Evolutionary conservation across 2,888 invertebrate genomes (phyloP).

Genomic region (Hirtodrosophila histrioides): DNA sequence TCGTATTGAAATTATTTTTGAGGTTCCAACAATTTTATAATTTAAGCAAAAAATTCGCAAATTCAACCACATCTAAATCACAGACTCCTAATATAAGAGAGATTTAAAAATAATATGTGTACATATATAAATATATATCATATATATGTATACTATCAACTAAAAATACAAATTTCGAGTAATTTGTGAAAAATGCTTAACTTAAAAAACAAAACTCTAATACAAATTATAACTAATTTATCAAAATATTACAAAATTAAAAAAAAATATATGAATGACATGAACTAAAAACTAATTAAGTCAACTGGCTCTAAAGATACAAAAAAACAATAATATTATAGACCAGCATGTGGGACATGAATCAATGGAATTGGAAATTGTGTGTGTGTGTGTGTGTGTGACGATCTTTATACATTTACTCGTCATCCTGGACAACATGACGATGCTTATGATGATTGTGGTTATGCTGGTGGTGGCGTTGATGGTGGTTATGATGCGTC

Average conservation of each 20-base stretch:
- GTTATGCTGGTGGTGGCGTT: conserved; percentile 54
- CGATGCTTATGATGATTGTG: conserved; percentile 66
- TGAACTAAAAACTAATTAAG: conserved; percentile 69
- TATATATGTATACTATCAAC: conserved; percentile 41
- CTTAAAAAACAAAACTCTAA: conserved; percentile 52
- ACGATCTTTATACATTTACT: conserved; percentile 30
- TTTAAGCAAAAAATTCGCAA: conserved; percentile 60
- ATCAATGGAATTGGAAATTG: conserved; percentile 24
- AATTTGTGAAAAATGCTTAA: conserved; percentile 52
- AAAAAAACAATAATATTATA: conserved; percentile 55
- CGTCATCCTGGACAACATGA: conserved; percentile 46
- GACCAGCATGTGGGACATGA: conserved; percentile 51
- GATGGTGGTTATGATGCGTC: conserved; percentile 41
- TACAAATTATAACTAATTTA: conserved; percentile 34
- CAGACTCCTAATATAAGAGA: conserved; percentile 81
- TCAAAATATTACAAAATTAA: conserved; percentile 24
- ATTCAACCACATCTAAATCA: conserved; percentile 83
- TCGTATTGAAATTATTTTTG: conserved; percentile 61
- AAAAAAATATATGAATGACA: conserved; percentile 42
- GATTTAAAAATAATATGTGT: conserved; percentile 54
- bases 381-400: too few relatives aligned
- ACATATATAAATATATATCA: conserved; percentile 32
- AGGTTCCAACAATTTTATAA: conserved; percentile 66
- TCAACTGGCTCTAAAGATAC: conserved; percentile 62
- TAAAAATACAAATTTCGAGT: conserved; percentile 64